Base-by-base conservation (phyloP, 2,888 invertebrate species). In the Caenorhabditis plicata region DNA sequence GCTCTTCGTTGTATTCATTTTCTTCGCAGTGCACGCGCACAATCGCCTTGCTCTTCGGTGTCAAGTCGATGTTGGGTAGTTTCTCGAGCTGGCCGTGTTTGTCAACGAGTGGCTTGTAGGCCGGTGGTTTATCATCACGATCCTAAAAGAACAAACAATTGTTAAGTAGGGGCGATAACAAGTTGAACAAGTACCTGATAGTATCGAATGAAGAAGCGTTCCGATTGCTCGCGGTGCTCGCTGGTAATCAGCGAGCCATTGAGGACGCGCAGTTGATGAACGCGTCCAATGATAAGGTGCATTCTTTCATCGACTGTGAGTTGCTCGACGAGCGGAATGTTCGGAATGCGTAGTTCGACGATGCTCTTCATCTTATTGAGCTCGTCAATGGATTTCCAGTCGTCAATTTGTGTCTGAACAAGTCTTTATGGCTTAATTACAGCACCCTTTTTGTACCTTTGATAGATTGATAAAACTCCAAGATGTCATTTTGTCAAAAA, bases 361-460 rank as follows among this genome's bases (percentile, higher is more conserved):
- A 95, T 85, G 87, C 86, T 1, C 90, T 91, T 83, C 92, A 92
- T 80, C 87, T 87, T 47, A 89, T 87, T 91, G 74, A 90, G 88
- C 92, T 93, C 92, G 31, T 89, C 88, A 41, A 88, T 86, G 41
- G 94, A 60, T 3, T 44, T 40, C 67, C 71, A 64, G 25, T 63
- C 62, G 29, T 57, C 39, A 7, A 71, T 63, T 5, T 66, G 52
- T n/a, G 71, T 67, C 60, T 73, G 48, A 26, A 63, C 23, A 9
- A n/a, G 4, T 19, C 19, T 43, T 41, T 25, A 17, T 20, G n/a
- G 15, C 20, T 2, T 20, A 8, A 36, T 17, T 5, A 20, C 17
- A 13, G 23, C 15, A 15, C 5, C 19, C 11, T 48, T 48, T n/a
- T 23, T n/a, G 17, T 29, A 67, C 67, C 56, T 68, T 68, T 25